Evolutionary conservation across 30 jellyfish, hydroid and myxozoan genomes (phyloP), one percentile per base, ranked within the genome.

Genomic region (Phacellophora camtschatica): DNA sequence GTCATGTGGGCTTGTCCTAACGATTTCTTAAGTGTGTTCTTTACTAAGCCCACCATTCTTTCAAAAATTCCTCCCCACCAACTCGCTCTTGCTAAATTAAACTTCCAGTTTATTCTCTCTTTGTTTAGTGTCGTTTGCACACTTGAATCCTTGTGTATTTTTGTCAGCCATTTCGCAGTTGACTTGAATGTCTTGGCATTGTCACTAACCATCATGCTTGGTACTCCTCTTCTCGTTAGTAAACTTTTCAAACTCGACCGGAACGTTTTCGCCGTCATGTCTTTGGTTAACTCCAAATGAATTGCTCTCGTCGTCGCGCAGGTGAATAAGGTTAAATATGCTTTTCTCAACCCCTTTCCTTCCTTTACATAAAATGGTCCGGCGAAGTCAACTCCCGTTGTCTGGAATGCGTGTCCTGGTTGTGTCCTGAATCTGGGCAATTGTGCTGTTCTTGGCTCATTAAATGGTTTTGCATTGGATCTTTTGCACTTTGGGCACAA

Each of bases 21-120:
- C 13, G 89, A 82, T 27, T 63, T 63, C 29, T 65, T 37, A 25
- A 63, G 20, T 15, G 59, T 22, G 64, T 48, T 42, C 67, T 81
- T 81, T 12, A 55, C 57, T 1, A 81, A 27, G 27, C 87, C 87
- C 13, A 64, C 77, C 92, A 81, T 77, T 20, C 90, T 12, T 32
- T 77, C 90, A 63, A 55, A 57, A 46, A 77, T 39, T 6, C 89
- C 94, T 25, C 81, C 88, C 94, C 92, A 61, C 92, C 86, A 80
- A 18, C 70, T 31, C 11, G 80, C 71, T 74, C 82, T 51, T 25
- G 88, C 31, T 16, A 77, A 51, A 46, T 77, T 77, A 71, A 77
- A 77, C 28, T 61, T 59, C 85, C 90, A 77, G 36, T 41, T 56
- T 3, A 77, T 77, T 18, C 63, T 31, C 49, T 19, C 23, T 35